These are phyloP conservation scores for Erythrocercus mccallii DNA, from an alignment of 2,113 vertebrate species.

Conservation along the genomic window DNA sequence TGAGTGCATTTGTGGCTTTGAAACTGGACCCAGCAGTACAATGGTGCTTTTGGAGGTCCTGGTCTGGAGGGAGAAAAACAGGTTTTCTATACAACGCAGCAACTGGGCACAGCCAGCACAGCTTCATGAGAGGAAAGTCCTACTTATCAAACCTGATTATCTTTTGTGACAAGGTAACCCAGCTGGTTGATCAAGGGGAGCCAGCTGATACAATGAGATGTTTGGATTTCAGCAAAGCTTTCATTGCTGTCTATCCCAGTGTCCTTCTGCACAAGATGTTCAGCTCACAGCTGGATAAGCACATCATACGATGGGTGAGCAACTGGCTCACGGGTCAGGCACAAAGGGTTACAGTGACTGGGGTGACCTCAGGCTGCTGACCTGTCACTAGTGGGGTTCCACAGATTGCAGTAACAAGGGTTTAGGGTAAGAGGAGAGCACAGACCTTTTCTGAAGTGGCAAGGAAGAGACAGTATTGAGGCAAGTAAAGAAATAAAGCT, in stretches of 20 bases:
- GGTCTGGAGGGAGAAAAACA: neutral
- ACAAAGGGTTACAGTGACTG: neutral
- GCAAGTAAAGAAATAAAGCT: neutral
- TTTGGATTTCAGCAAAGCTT: neutral
- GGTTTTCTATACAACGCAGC: neutral
- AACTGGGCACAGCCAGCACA: neutral
- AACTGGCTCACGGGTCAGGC: accelerated
- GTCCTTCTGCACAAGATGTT: neutral
- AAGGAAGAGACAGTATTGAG: neutral
- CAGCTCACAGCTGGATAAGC: neutral
- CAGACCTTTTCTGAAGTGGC: neutral
- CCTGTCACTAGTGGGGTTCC: neutral
- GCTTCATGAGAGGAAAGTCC: neutral
- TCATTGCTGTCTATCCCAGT: neutral
- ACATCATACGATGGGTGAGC: neutral
- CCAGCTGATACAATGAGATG: neutral
- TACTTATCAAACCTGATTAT: neutral
- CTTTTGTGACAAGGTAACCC: neutral
- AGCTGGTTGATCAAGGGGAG: neutral
- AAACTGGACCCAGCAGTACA: neutral
- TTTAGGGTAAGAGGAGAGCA: neutral
- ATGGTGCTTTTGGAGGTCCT: neutral
- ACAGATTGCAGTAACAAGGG: neutral
- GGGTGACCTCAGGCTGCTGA: neutral
- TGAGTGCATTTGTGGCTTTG: neutral